phyloP scores from a whole-genome alignment of 2,797 vertebrate species.

The Simalia tracyae region DNA sequence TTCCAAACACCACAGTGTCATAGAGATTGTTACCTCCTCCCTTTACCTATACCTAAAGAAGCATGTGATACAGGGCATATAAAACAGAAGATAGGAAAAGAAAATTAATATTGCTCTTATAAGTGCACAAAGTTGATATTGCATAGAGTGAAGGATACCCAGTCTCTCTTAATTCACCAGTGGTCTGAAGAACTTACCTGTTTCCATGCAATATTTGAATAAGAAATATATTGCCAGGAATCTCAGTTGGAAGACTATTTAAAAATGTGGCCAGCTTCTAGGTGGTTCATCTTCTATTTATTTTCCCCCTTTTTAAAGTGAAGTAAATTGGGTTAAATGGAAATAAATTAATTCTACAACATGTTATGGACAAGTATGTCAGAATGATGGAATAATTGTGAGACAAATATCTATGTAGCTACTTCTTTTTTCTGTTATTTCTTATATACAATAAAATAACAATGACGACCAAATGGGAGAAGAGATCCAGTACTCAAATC shows the following conservation, averaged over 20 bases:
- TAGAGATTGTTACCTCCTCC: neutral
- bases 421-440: neutral
- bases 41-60: neutral
- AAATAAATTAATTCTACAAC: neutral
- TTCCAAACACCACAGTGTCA: neutral
- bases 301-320: neutral
- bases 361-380: neutral
- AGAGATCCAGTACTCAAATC: no score
- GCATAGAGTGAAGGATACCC: neutral
- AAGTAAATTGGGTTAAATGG: neutral
- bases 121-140: neutral
- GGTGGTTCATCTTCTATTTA: neutral
- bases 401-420: neutral
- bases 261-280: neutral
- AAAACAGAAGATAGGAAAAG: neutral
- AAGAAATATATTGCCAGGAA: neutral
- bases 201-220: neutral
- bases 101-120: neutral
- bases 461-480: no score
- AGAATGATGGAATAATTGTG: neutral
- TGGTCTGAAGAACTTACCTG: neutral
- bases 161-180: neutral
- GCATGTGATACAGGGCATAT: neutral
- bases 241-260: neutral
- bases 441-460: neutral